Evolutionary conservation across 2,888 invertebrate species (phyloP), one percentile per base, ranked within the genome.

Genomic region (Macaria notata): DNA sequence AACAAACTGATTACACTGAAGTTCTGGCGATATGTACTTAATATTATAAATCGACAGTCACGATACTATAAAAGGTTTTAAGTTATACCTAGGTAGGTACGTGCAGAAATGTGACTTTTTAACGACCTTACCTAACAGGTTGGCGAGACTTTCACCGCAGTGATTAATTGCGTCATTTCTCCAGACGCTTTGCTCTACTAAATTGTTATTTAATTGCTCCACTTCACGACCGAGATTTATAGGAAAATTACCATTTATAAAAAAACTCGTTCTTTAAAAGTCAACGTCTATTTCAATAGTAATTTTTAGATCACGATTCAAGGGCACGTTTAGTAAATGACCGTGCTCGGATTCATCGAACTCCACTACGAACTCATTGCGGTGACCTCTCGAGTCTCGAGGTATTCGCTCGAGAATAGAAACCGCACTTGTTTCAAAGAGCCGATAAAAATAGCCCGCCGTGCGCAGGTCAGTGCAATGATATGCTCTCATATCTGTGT

Each of bases 401-500:
- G 42, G 54, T 47, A 49, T 59, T 54, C 60, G 47, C 31, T 9
- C 61, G 46, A 64, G 59, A 66, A 66, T 64, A 66, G 64, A 59
- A 62, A 52, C 62, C 48, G 54, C 59, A 60, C 60, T 55, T 53
- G 61, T 54, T 53, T 58, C 59, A 64, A 61, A 64, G 56, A 62
- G 61, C 61, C 60, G 61, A 63, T 69, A 69, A 69, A 66, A 67
- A 67, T 65, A 67, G 59, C 55, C 59, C 61, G 64, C 64, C 59
- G 70, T 73, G 75, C 68, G 69, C 71, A 77, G 81, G 79, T 77
- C 81, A 80, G 79, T 81, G 76, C 72, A 79, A 73, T 75, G 69
- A 67, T 71, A 70, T 62, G 51, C 62, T 66, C 63, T 65, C 57
- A 63, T 65, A 68, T 66, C 68, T 64, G 9, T 68, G 69, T 65